Base-by-base conservation (phyloP, 2,797 vertebrate genomes). In the Sparidentex hasta region DNA sequence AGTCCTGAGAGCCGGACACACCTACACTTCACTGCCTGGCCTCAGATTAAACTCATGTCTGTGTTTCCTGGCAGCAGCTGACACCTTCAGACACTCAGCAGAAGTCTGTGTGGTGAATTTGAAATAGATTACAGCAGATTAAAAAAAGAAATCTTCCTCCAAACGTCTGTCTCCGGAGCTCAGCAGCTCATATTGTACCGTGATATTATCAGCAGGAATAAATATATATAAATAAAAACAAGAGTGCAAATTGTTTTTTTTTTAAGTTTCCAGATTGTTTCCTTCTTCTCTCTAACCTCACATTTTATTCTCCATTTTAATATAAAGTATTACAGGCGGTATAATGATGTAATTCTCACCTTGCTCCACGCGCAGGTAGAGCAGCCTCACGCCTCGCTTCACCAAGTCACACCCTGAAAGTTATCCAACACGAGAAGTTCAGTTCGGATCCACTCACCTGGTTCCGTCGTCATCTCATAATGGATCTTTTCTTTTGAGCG, bases 361-460 rank as follows among this genome's bases (percentile, higher is more conserved):
- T 85, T 29, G 38, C 29, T 74, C 51, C 21, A 23, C 18, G 12
- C 1, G 23, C 58, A 27, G 18, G 48, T 13, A 20, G 61, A 5
- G 62, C 21, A 12, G 11, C 63, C 11, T 2, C 20, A 17, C 25
- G 27, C 33, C 5, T 5, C 13, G 50, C 5, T n/a, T 52, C 62
- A 52, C 55, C 14, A 65, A 61, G 65, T 64, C 13, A 23, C 9
- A 23, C n/a, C 20, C 64, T 83, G 8, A 65, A 78, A 71, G 76
- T 68, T 65, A 20, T 11, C 11, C 7, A 55, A 55, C 33, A n/a
- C 1, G 38, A 38, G 9, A 9, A 38, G 38, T 38, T 17, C 23
- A 3, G 16, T 11, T 25, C 7, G 51, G 17, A 27, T 29, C 6
- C 1, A 13, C 0, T 0, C 8, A 25, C 8, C 16, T 13, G 8